Evolutionary conservation across 2,113 vertebrate genomes (phyloP), one percentile per base, ranked within the genome.

Genomic region (Etheostoma spectabile): DNA sequence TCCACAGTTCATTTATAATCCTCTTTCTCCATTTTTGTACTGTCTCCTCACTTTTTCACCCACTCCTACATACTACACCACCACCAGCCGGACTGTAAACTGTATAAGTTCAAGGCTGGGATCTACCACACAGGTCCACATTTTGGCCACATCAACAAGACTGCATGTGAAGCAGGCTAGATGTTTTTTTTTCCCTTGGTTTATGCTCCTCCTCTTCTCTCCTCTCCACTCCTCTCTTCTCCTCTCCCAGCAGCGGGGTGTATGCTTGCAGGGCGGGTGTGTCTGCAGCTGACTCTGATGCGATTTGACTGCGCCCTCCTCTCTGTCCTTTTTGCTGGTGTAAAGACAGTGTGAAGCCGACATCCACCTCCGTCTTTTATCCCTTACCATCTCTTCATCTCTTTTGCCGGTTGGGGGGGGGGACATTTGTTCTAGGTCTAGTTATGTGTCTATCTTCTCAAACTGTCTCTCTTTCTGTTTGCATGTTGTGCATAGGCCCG

Each of bases 1-100:
- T 85, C 83, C 85, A 87, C 85, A 84, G 86, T 90, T 92, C 75
- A 88, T 91, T 79, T 92, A 64, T 91, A 94, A 91, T 91, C 91
- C 86, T 80, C 79, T 84, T 53, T 74, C 83, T 88, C 72, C 68
- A 67, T 77, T 75, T 87, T 55, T 61, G 42, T 83, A 53, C 48
- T n/a, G 27, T 74, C 49, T 64, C 27, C 77, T 60, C 51, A n/a
- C 46, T 74, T 71, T 77, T 71, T 35, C 55, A 61, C 46, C 77
- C 74, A 57, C 74, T 66, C 24, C 46, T 46, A 49, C 67, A 85
- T 64, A 52, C 72, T 67, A 68, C 16, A 2, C 45, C 59, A 33
- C 67, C 53, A 0, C 63, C 73, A 82, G 46, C 49, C 57, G 66
- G 73, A 56, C 83, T 73, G 64, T 83, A 76, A 68, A 82, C 53